Evolutionary conservation across 2,888 invertebrate genomes (phyloP).

Genomic region (Merodon equestris): DNA sequence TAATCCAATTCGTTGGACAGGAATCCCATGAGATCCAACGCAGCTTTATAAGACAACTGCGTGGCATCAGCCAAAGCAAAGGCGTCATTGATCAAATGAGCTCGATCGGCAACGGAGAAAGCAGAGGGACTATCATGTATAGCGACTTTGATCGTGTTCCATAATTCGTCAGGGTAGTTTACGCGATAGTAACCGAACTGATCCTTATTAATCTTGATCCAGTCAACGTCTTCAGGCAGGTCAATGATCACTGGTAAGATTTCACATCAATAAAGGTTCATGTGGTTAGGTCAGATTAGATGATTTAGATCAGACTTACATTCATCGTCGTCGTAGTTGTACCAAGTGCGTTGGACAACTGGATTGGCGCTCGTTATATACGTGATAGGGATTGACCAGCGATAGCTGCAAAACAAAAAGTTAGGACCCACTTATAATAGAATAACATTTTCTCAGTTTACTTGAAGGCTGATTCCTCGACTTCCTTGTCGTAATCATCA

Average conservation of each 20-base stretch:
- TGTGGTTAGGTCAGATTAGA: too few species aligned
- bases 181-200: conserved; percentile 94
- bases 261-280: too few species aligned
- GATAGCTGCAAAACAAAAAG: conserved; percentile 83
- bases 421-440: neutral
- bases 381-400: conserved; percentile 92
- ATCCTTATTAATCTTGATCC: conserved; percentile 91
- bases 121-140: conserved; percentile 73
- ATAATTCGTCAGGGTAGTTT: conserved; percentile 86
- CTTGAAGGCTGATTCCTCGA: conserved; percentile 80
- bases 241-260: conserved; percentile 77
- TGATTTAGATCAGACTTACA: conserved; percentile 68
- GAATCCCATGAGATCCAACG: conserved; percentile 86
- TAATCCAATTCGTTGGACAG: conserved; percentile 84
- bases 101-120: conserved; percentile 85
- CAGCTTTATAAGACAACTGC: conserved; percentile 83
- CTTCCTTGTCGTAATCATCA: conserved; percentile 79
- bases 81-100: conserved; percentile 89
- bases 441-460: conserved; percentile 73
- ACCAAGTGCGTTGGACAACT: conserved; percentile 75
- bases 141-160: conserved; percentile 80
- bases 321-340: conserved; percentile 76
- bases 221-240: conserved; percentile 79
- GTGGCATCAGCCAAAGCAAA: conserved; percentile 89
- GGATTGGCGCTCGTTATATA: conserved; percentile 82